Conservation (phyloP, 2,113 vertebrate genomes). For the Pomatostomus ruficeps region DNA sequence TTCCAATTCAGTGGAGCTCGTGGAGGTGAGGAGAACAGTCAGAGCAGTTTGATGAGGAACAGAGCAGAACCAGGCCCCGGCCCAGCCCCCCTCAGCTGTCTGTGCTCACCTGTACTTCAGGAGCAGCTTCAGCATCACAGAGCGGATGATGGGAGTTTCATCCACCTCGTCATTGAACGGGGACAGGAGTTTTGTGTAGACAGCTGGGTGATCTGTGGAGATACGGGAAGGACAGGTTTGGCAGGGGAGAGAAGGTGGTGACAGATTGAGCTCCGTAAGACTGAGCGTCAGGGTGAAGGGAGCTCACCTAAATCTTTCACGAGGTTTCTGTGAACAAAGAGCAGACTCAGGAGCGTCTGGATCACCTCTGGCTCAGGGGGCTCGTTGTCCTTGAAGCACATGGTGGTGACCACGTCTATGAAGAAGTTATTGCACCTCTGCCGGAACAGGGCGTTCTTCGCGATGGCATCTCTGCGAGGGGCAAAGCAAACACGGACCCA, state of each 20-base stretch:
- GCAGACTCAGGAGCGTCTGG: constrained; percentile 74
- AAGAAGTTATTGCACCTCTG: constrained; percentile 90
- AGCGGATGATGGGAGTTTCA: constrained; percentile 88
- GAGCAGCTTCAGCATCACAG: constrained; percentile 88
- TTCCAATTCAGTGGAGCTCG: neutral
- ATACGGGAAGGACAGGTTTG: neutral
- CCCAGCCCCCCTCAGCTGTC: neutral
- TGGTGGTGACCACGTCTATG: constrained; percentile 84
- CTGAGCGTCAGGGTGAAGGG: neutral
- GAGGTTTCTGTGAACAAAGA: constrained; percentile 72
- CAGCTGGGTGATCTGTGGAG: constrained; percentile 35
- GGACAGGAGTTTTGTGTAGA: constrained; percentile 84
- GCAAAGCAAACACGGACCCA: neutral
- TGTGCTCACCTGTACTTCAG: constrained; percentile 87
- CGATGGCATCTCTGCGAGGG: constrained; percentile 65
- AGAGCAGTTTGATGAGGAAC: neutral
- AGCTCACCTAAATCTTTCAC: constrained; percentile 44
- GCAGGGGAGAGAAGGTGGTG: neutral
- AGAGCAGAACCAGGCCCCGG: neutral
- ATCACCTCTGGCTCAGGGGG: constrained; percentile 80
- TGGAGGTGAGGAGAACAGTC: neutral
- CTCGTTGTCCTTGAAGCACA: constrained; percentile 90
- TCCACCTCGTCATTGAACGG: constrained; percentile 90
- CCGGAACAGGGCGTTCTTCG: constrained; percentile 76
- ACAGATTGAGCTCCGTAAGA: neutral